These are phyloP conservation scores for Macaria liturata DNA, from an alignment of 2,888 invertebrate genomes.

Conservation along the genomic window DNA sequence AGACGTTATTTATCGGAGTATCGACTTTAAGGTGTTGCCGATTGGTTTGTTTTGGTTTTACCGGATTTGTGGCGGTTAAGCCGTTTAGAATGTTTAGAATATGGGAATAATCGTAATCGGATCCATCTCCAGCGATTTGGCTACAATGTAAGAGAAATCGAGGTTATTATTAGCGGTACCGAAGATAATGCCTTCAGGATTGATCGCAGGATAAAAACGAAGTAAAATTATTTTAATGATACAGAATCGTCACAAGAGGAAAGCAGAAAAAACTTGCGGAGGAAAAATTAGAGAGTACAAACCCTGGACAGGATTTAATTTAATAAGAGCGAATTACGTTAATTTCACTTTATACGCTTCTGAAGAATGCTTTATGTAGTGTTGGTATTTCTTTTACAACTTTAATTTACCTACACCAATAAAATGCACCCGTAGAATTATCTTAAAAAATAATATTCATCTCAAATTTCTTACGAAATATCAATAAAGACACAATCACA, in stretches of 20 bases:
- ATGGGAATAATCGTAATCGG: slow-evolving; percentile 66
- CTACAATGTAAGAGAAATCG: slow-evolving; percentile 44
- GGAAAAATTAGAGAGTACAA: slow-evolving; percentile 7
- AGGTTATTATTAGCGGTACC: slow-evolving; percentile 26
- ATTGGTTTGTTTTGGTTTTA: slow-evolving; percentile 74
- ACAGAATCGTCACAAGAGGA: slow-evolving; percentile 13
- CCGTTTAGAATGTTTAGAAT: slow-evolving; percentile 55
- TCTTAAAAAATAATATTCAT: no score
- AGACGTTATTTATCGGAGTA: slow-evolving; percentile 79
- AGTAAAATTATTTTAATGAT: slow-evolving; percentile 18
- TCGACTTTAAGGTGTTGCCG: slow-evolving; percentile 78
- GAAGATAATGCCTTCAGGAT: slow-evolving; percentile 22
- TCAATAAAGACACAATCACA: no score
- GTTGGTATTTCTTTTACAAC: background rate
- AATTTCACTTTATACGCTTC: background rate
- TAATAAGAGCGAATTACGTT: background rate
- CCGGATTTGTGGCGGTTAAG: slow-evolving; percentile 58
- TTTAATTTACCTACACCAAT: no score
- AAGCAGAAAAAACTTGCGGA: slow-evolving; percentile 2
- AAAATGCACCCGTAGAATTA: no score
- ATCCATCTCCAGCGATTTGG: slow-evolving; percentile 60
- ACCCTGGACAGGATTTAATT: background rate
- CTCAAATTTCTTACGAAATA: no score
- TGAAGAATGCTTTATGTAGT: background rate
- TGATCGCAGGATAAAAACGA: slow-evolving; percentile 17